Base-by-base conservation (phyloP, 2,888 invertebrate species). In the Sycophila texana region DNA sequence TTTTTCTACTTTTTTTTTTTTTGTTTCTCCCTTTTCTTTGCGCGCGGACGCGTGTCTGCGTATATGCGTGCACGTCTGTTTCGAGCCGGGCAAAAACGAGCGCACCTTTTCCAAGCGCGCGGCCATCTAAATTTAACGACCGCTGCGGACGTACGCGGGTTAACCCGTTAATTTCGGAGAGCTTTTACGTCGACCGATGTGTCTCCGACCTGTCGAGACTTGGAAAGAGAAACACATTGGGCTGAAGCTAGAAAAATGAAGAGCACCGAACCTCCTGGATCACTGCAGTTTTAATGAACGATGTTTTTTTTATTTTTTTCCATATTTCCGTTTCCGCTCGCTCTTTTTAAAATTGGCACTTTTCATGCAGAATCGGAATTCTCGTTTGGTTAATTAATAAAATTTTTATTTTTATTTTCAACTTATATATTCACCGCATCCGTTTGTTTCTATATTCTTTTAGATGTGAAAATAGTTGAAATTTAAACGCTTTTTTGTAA, bases 81-180 rank as follows among this genome's bases (percentile, higher is more conserved):
- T 22, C 65, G 82, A 22, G 22, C 66, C 66, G 66, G 20, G 70
- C 51, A 66, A 22, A 66, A 58, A 14, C 39, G 51, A 57, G 84
- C 81, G 84, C 84, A 85, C 86, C 83, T 85, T 85, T 86, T 84
- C 83, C 85, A 84, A 83, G 84, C 83, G 74, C 51, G 82, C 82
- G 83, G 83, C 83, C 81, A 83, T 84, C 85, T 86, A 88, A 86
- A 87, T 87, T 87, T 88, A 86, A 85, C 87, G 82, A 83, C 83
- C 82, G 81, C 83, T 81, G 81, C 82, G 83, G 79, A 83, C 84
- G 83, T 83, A 83, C 82, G 83, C 82, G 82, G 83, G 84, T 83
- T 83, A 83, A 83, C 84, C 84, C 84, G 85, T 85, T 84, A 84
- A 84, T 85, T 84, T 85, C 83, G 83, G 84, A 83, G 83, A 84